Evolutionary conservation across 1,140 invertebrate species (phyloP).

Genomic region (Pissodes strobi): DNA sequence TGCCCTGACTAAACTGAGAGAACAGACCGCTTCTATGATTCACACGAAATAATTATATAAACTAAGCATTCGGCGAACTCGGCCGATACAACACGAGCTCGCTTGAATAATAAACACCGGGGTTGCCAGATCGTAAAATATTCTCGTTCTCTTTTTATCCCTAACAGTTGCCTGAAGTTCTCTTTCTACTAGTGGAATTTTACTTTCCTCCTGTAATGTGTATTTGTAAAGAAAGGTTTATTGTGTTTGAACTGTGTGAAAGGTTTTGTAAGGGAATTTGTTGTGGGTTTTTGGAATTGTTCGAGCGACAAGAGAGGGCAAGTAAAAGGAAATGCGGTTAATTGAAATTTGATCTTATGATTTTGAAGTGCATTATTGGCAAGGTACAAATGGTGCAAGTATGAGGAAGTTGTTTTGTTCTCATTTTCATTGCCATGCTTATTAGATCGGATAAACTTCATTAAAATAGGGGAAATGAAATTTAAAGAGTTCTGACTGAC

Average conservation of each 20-base stretch:
- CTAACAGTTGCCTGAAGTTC: neutral
- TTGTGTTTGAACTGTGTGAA: constrained; percentile 18
- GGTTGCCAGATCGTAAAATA: constrained; percentile 23
- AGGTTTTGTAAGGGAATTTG: constrained; percentile 3
- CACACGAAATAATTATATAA: constrained; percentile 40
- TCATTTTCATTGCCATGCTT: too few relatives aligned
- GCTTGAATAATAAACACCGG: constrained; percentile 30
- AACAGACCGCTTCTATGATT: constrained; percentile 37
- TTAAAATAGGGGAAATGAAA: too few relatives aligned
- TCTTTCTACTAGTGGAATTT: neutral
- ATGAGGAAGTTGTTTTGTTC: too few relatives aligned
- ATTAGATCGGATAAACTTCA: too few relatives aligned
- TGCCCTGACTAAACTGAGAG: neutral
- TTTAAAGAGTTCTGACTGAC: too few relatives aligned
- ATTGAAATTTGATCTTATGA: too few relatives aligned
- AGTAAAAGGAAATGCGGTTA: too few relatives aligned
- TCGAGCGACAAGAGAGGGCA: too few relatives aligned
- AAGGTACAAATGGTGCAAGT: too few relatives aligned
- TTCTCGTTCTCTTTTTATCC: constrained; percentile 4
- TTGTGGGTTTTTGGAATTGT: neutral
- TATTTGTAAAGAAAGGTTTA: constrained; percentile 1
- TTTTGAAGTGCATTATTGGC: too few relatives aligned
- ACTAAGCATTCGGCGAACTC: constrained; percentile 22
- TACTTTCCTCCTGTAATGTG: neutral
- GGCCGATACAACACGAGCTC: constrained; percentile 10